Conservation (phyloP, 1,140 invertebrate species). For the Hypothenemus hampei region DNA sequence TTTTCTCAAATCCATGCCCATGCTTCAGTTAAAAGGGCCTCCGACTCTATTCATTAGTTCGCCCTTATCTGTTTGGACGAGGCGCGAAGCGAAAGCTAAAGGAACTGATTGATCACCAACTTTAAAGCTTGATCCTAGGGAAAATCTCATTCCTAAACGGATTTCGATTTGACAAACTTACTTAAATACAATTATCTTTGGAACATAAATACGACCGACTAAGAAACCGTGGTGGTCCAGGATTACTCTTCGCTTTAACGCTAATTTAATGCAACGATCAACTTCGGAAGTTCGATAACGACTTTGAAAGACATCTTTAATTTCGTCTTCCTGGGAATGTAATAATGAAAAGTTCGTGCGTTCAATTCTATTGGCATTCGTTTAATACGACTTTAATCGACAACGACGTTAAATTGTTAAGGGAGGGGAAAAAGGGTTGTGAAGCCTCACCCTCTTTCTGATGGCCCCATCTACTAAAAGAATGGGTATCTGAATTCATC, state of each 20-base stretch:
- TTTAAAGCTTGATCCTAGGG: not conserved
- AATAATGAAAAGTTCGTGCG: conserved; percentile 9
- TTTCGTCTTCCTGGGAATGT: conserved; percentile 5
- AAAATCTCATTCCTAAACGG: not conserved
- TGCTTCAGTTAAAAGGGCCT: no score
- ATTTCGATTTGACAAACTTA: not conserved
- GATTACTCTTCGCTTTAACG: not conserved
- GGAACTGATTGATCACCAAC: conserved; percentile 14
- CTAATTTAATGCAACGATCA: not conserved
- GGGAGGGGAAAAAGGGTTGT: conserved; percentile 8
- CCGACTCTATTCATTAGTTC: conserved; percentile 4
- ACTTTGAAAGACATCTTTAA: conserved; percentile 11
- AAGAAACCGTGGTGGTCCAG: no score
- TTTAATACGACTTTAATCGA: conserved; percentile 1
- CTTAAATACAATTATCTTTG: not conserved
- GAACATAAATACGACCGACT: not conserved
- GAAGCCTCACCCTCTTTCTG: no score
- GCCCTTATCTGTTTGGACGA: conserved; percentile 9
- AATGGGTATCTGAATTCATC: no score
- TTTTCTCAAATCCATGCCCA: no score
- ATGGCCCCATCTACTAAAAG: no score
- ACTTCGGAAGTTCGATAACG: not conserved
- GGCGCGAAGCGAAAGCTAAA: conserved; percentile 22
- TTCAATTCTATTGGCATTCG: conserved; percentile 4
- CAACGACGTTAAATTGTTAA: conserved; percentile 1